Conservation (phyloP, 2,113 vertebrate genomes). For the Mellivora capensis region DNA sequence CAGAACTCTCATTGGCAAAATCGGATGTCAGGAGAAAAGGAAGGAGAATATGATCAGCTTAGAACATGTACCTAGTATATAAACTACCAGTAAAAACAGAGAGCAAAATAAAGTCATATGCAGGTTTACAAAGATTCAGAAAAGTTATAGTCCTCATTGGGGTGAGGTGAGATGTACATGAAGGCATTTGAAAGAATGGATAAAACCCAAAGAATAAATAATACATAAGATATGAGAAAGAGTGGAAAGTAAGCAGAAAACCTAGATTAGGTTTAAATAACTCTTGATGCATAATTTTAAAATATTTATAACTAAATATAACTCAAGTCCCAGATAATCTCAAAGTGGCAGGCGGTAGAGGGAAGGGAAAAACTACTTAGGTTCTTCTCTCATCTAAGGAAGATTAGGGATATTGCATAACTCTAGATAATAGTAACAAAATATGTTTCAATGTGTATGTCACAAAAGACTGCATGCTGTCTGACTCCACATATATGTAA, state of each 20-base stretch:
- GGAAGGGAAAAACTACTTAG: neutral
- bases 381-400: neutral
- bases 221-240: neutral
- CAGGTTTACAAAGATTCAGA: neutral
- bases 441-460: neutral
- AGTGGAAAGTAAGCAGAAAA: neutral
- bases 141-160: neutral
- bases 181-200: neutral
- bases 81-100: neutral
- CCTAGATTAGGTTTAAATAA: neutral
- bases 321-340: neutral
- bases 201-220: neutral
- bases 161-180: rapidly evolving
- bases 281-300: neutral
- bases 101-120: neutral
- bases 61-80: neutral
- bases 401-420: neutral
- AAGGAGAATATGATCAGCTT: neutral
- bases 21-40: neutral
- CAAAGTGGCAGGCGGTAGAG: neutral
- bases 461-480: neutral
- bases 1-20: neutral
- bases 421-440: neutral
- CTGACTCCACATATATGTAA: neutral
- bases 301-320: neutral